phyloP scores from a whole-genome alignment of 2,113 vertebrate species.

The Spea multiplicata region DNA sequence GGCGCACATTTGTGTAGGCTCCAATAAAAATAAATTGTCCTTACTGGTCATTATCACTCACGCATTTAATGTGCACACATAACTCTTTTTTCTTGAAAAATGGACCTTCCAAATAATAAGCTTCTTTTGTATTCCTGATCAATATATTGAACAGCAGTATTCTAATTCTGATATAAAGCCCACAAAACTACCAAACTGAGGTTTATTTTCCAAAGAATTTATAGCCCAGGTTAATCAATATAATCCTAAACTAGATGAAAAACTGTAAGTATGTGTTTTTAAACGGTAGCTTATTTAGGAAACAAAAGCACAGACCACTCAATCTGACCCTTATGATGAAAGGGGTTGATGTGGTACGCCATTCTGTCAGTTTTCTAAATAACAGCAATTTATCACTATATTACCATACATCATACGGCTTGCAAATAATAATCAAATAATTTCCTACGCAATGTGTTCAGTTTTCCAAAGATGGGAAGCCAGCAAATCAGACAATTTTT shows the following conservation, averaged over 20 bases:
- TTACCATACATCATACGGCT: not conserved
- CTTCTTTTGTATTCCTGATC: constrained; percentile 42
- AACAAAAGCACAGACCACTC: not conserved
- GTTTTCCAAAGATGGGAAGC: too few relatives aligned
- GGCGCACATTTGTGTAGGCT: too few relatives aligned
- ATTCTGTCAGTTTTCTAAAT: not conserved
- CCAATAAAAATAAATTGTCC: not conserved
- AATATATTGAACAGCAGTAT: constrained; percentile 37
- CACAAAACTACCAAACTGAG: constrained; percentile 27
- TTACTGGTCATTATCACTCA: constrained; percentile 12
- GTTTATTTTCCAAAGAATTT: too few relatives aligned
- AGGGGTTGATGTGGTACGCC: not conserved
- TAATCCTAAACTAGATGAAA: constrained; percentile 18
- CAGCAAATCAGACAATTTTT: too few relatives aligned
- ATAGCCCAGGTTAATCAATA: constrained; percentile 31
- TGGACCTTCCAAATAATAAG: constrained; percentile 23
- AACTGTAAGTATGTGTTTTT: not conserved
- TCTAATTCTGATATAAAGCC: constrained; percentile 34
- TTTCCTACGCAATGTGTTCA: too few relatives aligned
- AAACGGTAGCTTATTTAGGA: not conserved
- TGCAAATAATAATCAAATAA: constrained; percentile 4
- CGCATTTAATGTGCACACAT: not conserved
- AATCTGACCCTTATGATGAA: not conserved
- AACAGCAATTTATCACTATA: not conserved
- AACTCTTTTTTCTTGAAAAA: constrained; percentile 30